Evolutionary conservation across 2,888 invertebrate species (phyloP), one percentile per base, ranked within the genome.

Genomic region (Zygothrica quintamaculata): DNA sequence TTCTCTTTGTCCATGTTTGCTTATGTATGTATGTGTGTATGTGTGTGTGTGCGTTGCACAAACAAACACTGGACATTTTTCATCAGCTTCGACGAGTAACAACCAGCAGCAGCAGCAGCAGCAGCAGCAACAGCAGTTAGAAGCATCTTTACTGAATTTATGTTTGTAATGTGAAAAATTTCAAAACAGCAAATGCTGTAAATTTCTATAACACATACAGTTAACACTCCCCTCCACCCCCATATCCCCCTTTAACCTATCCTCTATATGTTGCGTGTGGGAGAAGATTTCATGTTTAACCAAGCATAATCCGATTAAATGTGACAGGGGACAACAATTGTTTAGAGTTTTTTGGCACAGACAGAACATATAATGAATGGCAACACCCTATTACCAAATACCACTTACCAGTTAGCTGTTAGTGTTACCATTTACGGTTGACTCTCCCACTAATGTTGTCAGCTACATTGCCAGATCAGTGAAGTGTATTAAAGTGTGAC

Each of bases 291-390:
- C 68, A 60, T 87, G 80, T 74, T 87, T 77, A 84, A 84, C 85
- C 85, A 80, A 87, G 87, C 87, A 81, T 87, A 81, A 80, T 80
- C 75, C 75, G 62, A 87, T 84, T 87, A 80, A 68, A 81, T 84
- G 75, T 74, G 85, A 87, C 80, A 87, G 74, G 60, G 61, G 75
- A 81, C 85, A 85, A 87, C 87, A 87, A 81, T 81, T 85, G 82
- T 64, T 62, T 68, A 52, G 61, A 68, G 55, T 73, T 77, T n/a
- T 84, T 70, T 65, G 61, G 43, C 12, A 61, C 66, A 60, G 65
- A 61, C 82, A 64, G 59, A 53, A 44, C 72, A 46, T 60, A 52
- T 36, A 65, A 76, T 76, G 66, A 60, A 43, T 40, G 34, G 33
- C 25, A 7, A 22, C 6, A 15, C 8, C 31, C 46, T 15, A 34